Evolutionary conservation across 2,797 vertebrate genomes (phyloP), one percentile per base, ranked within the genome.

Genomic region (Trichosurus vulpecula): DNA sequence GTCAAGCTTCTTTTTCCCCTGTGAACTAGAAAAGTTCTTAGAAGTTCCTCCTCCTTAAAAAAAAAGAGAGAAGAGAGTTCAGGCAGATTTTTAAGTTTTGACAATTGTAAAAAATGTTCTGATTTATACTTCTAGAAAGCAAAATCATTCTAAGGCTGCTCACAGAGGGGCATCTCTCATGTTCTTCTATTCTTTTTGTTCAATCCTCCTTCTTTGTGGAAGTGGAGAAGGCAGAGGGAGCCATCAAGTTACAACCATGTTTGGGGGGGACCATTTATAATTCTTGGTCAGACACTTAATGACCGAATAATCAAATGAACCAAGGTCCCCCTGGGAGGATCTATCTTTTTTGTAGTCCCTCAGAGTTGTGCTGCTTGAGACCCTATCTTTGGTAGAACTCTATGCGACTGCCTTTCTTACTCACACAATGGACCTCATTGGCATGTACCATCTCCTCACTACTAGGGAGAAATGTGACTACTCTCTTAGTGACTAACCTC

Each of bases 1-100:
- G 92, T 54, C 2, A 90, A 53, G 0, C 53, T 95, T 91, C 29
- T 11, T 94, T 93, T 95, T 93, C 66, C 22, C 81, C 51, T 91
- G 53, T 51, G 13, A 41, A 6, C 31, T 14, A n/a, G 31, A 90
- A 30, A 93, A 41, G 58, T 19, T 5, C 2, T 91, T 90, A 91
- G 31, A 52, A 57, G 22, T 41, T 52, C 93, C 14, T 95, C 27
- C 81, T 91, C 51, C 92, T 3, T 53, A 55, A 55, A 19, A 55
- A 8, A 30, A 94, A 22, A 74, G 13, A 13, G 58, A 81, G 66
- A 74, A 74, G 19, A 41, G 74, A 25, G 6, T 81, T 41, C 0
- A 94, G 41, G 6, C 0, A 47, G 95, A 56, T 30, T 14, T 92
- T 55, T 89, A 81, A 19, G 31, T 94, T 92, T 95, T 31, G 58